A percentile compares a stretch with the other conserved stretches of the same genome.
These are phyloP conservation scores for Decapterus maruadsi DNA, from an alignment of 2,797 vertebrate genomes.

Conservation along the genomic window DNA sequence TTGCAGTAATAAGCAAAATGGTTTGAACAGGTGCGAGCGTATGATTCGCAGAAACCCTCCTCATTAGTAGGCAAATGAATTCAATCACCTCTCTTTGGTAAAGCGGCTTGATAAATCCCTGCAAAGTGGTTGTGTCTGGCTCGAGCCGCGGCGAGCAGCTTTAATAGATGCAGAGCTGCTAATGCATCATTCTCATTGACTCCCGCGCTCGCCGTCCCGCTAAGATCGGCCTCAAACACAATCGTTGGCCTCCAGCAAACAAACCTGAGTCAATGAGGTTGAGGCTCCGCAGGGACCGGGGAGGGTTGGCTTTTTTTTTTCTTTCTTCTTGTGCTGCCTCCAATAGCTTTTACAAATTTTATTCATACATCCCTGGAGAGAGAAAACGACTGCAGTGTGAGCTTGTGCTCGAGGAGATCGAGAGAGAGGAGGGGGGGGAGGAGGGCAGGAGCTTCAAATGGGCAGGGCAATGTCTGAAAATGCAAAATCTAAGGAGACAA, in stretches of 20 bases:
- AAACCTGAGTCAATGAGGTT: constrained; percentile 70
- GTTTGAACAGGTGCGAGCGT: constrained; percentile 70
- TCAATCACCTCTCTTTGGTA: constrained; percentile 75
- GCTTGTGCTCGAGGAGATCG: constrained; percentile 33
- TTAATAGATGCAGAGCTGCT: constrained; percentile 69
- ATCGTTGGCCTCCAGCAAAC: constrained; percentile 67
- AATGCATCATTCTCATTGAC: constrained; percentile 65
- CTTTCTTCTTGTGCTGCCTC: constrained; percentile 32
- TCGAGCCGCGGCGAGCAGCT: constrained; percentile 57
- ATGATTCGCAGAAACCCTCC: constrained; percentile 54
- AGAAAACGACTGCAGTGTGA: constrained; percentile 27
- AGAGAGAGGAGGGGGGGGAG: background rate
- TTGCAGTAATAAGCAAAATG: constrained; percentile 68
- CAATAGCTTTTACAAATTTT: constrained; percentile 68
- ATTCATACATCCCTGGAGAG: constrained; percentile 72
- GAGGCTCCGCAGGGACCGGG: constrained; percentile 53
- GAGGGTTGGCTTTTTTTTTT: constrained; percentile 18
- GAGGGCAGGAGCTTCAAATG: constrained; percentile 19
- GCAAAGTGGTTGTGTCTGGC: constrained; percentile 70
- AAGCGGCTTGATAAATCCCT: constrained; percentile 71
- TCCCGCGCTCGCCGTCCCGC: constrained; percentile 23
- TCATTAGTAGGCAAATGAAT: constrained; percentile 80
- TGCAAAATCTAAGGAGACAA: constrained; percentile 45
- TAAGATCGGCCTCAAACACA: constrained; percentile 54
- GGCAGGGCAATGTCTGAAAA: constrained; percentile 34